phyloP scores from a whole-genome alignment of 2,113 vertebrate genomes.

The Lophius piscatorius region DNA sequence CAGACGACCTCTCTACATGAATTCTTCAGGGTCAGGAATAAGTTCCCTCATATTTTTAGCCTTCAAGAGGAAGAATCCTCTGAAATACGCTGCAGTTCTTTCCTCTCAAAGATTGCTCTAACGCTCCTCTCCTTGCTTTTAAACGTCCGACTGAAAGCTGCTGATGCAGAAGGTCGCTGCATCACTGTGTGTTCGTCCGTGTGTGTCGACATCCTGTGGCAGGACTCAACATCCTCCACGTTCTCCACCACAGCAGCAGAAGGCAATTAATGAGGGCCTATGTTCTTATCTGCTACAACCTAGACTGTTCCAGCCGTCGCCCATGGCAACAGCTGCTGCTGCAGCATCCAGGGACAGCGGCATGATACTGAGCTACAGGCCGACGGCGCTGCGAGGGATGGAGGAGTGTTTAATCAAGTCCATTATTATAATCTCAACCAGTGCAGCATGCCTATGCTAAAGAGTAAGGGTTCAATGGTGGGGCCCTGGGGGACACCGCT shows the following conservation, averaged over 20 bases:
- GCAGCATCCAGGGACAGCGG: slow-evolving; percentile 7
- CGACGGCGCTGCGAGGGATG: not conserved
- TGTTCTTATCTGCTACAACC: slow-evolving; percentile 67
- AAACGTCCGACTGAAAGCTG: not conserved
- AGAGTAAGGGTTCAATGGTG: no score
- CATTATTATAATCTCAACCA: not conserved
- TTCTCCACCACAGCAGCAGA: slow-evolving; percentile 23
- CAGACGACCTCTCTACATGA: not conserved
- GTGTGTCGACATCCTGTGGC: slow-evolving; percentile 20
- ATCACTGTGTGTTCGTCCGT: slow-evolving; percentile 2
- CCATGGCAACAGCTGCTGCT: slow-evolving; percentile 37
- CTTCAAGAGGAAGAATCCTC: not conserved
- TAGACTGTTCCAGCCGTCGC: slow-evolving; percentile 52
- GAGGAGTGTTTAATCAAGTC: not conserved
- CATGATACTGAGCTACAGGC: slow-evolving; percentile 23
- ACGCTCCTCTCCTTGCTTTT: not conserved
- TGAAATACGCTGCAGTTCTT: not conserved
- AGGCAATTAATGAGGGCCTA: slow-evolving; percentile 60
- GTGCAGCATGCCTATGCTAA: no score
- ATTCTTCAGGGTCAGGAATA: not conserved
- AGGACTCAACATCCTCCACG: slow-evolving; percentile 23
- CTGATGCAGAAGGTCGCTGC: slow-evolving; percentile 22
- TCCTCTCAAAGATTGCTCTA: not conserved
- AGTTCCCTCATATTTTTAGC: not conserved
- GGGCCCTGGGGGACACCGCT: no score